Evolutionary conservation across 2,888 invertebrate species (phyloP).

Genomic region (Drosophila dives): DNA sequence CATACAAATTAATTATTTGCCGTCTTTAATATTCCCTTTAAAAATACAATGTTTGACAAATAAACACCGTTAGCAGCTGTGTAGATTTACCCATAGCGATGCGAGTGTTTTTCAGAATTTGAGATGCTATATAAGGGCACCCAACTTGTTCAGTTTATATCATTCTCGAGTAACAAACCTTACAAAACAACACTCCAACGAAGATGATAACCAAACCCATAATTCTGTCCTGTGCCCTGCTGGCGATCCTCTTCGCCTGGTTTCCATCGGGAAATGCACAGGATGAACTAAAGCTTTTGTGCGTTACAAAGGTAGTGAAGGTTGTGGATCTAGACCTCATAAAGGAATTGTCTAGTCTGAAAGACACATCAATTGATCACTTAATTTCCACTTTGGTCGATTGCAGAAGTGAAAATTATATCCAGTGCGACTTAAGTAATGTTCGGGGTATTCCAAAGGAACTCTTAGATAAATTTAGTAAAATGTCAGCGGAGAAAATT

Average conservation of each 20-base stretch:
- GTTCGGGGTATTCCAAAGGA: too few relatives aligned
- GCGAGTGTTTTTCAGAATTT: background rate
- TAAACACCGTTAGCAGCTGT: background rate
- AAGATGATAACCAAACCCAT: background rate
- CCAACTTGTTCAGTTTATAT: background rate
- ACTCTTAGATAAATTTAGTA: too few relatives aligned
- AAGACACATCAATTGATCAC: too few relatives aligned
- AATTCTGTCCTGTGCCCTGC: background rate
- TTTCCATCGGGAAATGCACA: background rate
- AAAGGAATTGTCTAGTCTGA: too few relatives aligned
- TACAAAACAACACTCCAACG: background rate
- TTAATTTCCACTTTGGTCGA: too few relatives aligned
- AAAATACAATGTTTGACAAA: background rate
- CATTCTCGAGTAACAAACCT: background rate
- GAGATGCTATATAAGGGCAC: background rate
- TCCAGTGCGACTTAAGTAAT: too few relatives aligned
- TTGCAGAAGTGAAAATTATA: too few relatives aligned
- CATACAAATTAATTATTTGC: background rate
- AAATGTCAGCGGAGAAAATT: background rate
- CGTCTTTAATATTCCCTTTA: background rate
- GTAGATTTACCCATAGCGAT: background rate
- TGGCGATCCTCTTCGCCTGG: background rate
- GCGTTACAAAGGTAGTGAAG: too few relatives aligned
- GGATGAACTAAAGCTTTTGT: fast-evolving
- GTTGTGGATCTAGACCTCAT: too few relatives aligned